Percentiles rank a stretch among this genome's conserved stretches.
Evolutionary conservation across 1,140 invertebrate species (phyloP).

Genomic region (Papilio xuthus): DNA sequence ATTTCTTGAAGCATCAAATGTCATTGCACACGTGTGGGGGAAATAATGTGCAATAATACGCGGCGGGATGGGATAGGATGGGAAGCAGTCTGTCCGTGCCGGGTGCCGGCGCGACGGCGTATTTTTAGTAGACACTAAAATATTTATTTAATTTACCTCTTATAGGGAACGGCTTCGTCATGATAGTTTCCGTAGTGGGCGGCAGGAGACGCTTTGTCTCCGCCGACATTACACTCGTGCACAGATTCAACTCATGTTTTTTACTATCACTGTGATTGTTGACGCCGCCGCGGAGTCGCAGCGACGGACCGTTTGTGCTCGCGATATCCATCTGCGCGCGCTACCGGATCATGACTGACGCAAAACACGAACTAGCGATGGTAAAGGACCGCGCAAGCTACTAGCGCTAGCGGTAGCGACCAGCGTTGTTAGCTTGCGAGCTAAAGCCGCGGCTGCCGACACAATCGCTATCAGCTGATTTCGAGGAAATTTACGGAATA

Average conservation of each 20-base stretch:
- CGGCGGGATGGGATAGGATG: not conserved
- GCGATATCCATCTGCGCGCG: constrained; percentile 69
- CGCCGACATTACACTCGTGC: constrained; percentile 85
- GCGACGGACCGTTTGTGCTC: constrained; percentile 82
- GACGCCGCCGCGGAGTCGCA: constrained; percentile 82
- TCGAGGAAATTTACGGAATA: constrained; percentile 52
- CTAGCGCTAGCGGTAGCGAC: constrained; percentile 24
- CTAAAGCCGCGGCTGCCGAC: not conserved
- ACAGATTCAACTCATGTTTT: constrained; percentile 82
- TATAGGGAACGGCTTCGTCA: constrained; percentile 93
- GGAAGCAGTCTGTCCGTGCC: not conserved
- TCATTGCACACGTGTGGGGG: not conserved
- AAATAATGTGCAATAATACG: constrained; percentile 13
- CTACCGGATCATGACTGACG: constrained; percentile 73
- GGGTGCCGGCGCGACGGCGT: constrained; percentile 9
- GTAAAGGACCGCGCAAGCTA: not conserved
- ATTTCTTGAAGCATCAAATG: constrained; percentile 15
- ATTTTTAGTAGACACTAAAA: constrained; percentile 36
- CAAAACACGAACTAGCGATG: not conserved
- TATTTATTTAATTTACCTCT: constrained; percentile 82
- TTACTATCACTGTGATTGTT: constrained; percentile 79
- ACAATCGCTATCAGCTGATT: constrained; percentile 62
- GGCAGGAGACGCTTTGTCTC: constrained; percentile 85
- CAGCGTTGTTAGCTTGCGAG: constrained; percentile 7
- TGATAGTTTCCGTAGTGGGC: constrained; percentile 90